Evolutionary conservation across 2,797 vertebrate genomes (phyloP).

Genomic region (Sciaenops ocellatus): DNA sequence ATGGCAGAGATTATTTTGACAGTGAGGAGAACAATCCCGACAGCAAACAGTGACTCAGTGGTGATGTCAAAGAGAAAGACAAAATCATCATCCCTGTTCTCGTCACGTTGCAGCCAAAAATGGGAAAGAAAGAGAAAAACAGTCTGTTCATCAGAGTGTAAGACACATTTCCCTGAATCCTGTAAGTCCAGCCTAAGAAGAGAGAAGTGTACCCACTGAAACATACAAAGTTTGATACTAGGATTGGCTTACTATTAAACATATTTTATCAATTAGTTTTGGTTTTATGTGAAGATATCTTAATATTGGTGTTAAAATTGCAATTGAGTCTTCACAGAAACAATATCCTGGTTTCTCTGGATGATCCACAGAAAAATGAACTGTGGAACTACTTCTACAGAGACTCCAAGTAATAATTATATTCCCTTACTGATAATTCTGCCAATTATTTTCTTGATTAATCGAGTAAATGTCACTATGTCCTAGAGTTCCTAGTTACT

Average conservation of each 20-base stretch:
- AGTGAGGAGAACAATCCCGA: conserved; percentile 36
- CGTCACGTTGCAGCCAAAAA: conserved; percentile 32
- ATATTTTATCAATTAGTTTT: neutral
- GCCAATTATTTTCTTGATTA: neutral
- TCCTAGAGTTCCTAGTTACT: too few relatives aligned
- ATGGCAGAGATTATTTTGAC: conserved; percentile 58
- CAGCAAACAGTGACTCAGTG: conserved; percentile 61
- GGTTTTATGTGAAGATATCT: conserved; percentile 2
- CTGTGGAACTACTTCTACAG: neutral
- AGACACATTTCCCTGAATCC: neutral
- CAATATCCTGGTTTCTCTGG: neutral
- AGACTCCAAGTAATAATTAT: neutral
- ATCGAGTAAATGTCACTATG: neutral
- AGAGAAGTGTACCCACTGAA: neutral
- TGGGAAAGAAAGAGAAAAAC: neutral
- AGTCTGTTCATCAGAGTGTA: conserved; percentile 5
- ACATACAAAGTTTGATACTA: neutral
- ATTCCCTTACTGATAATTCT: neutral
- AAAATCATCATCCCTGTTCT: conserved; percentile 21
- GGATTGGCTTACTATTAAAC: neutral
- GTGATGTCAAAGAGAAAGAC: conserved; percentile 44
- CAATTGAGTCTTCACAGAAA: neutral
- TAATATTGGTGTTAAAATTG: neutral
- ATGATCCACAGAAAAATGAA: neutral
- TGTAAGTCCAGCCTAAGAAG: neutral